Evolutionary conservation across 1,140 invertebrate genomes (phyloP), one percentile per base, ranked within the genome.

Genomic region (Bombus balteatus): DNA sequence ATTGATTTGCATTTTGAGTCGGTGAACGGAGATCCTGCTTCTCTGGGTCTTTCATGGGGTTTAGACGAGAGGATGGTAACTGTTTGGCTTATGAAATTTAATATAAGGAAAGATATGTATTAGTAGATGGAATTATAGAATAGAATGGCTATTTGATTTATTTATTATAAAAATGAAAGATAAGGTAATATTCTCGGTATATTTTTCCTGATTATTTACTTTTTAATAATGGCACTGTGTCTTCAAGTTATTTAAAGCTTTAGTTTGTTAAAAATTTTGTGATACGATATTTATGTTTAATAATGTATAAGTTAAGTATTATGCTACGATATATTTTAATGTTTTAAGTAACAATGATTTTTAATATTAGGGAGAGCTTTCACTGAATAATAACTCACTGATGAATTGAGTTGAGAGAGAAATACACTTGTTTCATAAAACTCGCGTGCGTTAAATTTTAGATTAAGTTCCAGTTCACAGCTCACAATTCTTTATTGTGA

Each of bases 1-100:
- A 47, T 43, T 41, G 47, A 83, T 83, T 83, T 83, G 73, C 81
- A 83, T 83, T 70, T 34, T 32, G 32, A 66, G 37, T 57, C 10
- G 12, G 28, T 10, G 72, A 9, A 3, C 25, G 22, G 18, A 25
- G 0, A 34, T 66, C 22, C 59, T 3, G 39, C 15, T 47, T n/a
- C n/a, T 15, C 4, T 9, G 18, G 1, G 28, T 6, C 28, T 18
- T 25, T 18, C 25, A 4, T 1, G 66, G 34, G 34, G 34, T 37
- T 68, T 34, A 0, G 9, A 34, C 22, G 12, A 28, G 9, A 28
- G 22, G 57, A 28, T 28, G 59, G 25, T 62, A 34, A 18, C 32
- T 1, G 6, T 32, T 32, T 18, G 6, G 15, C 32, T 18, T 8
- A 8, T 66, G 65, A 66, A 34, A 66, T 66, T 66, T 8, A 34